Evolutionary conservation across 2,888 invertebrate genomes (phyloP), one percentile per base, ranked within the genome.

Genomic region (Habroteleia sp.): DNA sequence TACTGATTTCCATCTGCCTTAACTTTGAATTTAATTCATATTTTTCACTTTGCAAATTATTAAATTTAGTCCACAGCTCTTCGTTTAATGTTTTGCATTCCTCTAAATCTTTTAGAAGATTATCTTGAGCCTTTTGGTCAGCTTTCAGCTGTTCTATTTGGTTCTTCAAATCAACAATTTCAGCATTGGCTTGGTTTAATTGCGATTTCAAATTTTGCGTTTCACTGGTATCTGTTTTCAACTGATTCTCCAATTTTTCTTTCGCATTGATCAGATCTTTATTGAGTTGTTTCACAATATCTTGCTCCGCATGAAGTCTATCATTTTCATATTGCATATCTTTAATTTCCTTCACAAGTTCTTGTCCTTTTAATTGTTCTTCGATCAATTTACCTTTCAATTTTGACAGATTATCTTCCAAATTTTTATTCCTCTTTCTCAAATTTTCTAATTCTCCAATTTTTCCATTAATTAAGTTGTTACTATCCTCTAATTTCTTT

Each of bases 11-110:
- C 62, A 74, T 11, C 44, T 37, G 13, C 1, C 65, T 62, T 23
- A 82, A 37, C 20, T 79, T 77, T n/a, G 73, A 74, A 0, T 63
- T 58, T 13, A 75, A 44, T 3, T 68, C 72, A 14, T 80, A 76
- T 20, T 72, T 46, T 52, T 78, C 78, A 0, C 29, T 42, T 4
- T 76, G 75, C 14, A 77, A 50, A 3, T 46, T 37, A 0, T 71
- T 60, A 3, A 77, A 29, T 37, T 74, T 76, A 4, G 4, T 17
- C 13, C 68, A 35, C 4, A 77, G 25, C n/a, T 77, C 72, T 6
- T 33, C 39, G 37, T 78, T 77, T 6, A 71, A 54, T 31, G 35
- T 69, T 14, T 58, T 42, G 14, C 78, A 73, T 42, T 77, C 65
- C 14, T 50, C 48, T 11, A 62, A 39, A n/a, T 71, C 62, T 11